Base-by-base conservation (phyloP, 2,888 invertebrate species). In the Calliphora vomitoria region DNA sequence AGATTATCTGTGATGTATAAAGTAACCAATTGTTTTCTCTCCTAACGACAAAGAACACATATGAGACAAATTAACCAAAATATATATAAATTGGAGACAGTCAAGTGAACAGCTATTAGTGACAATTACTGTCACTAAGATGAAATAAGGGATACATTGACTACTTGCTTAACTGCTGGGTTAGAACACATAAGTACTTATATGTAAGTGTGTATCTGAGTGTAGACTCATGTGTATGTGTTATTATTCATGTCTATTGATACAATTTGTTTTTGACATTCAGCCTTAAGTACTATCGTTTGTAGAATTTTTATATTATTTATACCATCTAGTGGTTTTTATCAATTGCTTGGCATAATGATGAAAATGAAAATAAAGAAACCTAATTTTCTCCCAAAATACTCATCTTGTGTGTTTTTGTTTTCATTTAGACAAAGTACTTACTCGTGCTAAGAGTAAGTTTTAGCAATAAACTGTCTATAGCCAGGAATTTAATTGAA, bases 201-300 rank as follows among this genome's bases (percentile, higher is more conserved):
- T 31, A 4, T 15, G 15, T 50, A 3, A 60, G 1, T 15, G 5
- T 68, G 15, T 15, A 44, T 44, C 13, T 72, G 38, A 4, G 15
- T n/a, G 5, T 6, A 50, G 15, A 20, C n/a, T 31, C 47, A 25
- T 71, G 31, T 72, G 8, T 15, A 5, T 81, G 38, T n/a, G 13
- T 20, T 15, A 8, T 18, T 18, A 11, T 8, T 50, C 13, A 35
- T 35, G 44, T 20, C 10, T 82, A 64, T 81, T 53, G 55, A 72
- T 72, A 68, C 72, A 79, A 79, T 74, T 79, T 79, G 58, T 35
- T 72, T 78, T 84, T 84, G 78, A 74, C 58, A 84, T 60, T 74
- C 47, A 50, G 31, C 41, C 60, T 38, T 38, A 74, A 66, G 68
- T 62, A 68, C 58, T 84, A 38, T 25, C 64, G 78, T 74, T 68